These are phyloP conservation scores for Bufo gargarizans DNA, from an alignment of 2,113 vertebrate genomes.

Conservation along the genomic window DNA sequence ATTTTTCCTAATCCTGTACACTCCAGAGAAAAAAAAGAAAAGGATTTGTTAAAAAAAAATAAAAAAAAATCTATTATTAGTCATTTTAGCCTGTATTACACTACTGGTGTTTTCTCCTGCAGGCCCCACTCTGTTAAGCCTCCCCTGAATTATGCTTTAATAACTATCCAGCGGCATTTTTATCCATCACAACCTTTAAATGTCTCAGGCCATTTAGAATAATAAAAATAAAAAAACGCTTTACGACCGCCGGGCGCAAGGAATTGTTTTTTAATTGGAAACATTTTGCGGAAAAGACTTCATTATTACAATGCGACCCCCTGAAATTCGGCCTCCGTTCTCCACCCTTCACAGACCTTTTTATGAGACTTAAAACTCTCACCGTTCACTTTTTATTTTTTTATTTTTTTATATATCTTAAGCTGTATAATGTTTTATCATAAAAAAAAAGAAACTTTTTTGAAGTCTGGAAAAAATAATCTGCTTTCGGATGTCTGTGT, in stretches of 20 bases:
- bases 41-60: not conserved
- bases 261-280: slow-evolving; percentile 84
- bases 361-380: slow-evolving; percentile 85
- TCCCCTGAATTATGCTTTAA: slow-evolving; percentile 76
- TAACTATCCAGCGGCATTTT: slow-evolving; percentile 65
- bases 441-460: slow-evolving; percentile 74
- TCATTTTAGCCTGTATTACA: slow-evolving; percentile 60
- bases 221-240: slow-evolving; percentile 64
- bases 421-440: slow-evolving; percentile 79
- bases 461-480: slow-evolving; percentile 83
- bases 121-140: slow-evolving; percentile 67
- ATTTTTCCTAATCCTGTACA: not conserved
- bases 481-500: slow-evolving; percentile 84
- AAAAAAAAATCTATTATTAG: slow-evolving; percentile 35
- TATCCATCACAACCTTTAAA: slow-evolving; percentile 68
- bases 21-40: not conserved
- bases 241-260: slow-evolving; percentile 74
- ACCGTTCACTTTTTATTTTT: slow-evolving; percentile 71
- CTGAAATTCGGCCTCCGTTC: slow-evolving; percentile 72
- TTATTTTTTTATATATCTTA: slow-evolving; percentile 77
- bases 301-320: slow-evolving; percentile 77
- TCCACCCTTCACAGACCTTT: slow-evolving; percentile 73
- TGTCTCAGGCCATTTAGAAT: slow-evolving; percentile 64
- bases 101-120: slow-evolving; percentile 60
- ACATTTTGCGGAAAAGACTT: slow-evolving; percentile 77